phyloP scores from a whole-genome alignment of 2,888 invertebrate species.

The Tiliacea citrago region DNA sequence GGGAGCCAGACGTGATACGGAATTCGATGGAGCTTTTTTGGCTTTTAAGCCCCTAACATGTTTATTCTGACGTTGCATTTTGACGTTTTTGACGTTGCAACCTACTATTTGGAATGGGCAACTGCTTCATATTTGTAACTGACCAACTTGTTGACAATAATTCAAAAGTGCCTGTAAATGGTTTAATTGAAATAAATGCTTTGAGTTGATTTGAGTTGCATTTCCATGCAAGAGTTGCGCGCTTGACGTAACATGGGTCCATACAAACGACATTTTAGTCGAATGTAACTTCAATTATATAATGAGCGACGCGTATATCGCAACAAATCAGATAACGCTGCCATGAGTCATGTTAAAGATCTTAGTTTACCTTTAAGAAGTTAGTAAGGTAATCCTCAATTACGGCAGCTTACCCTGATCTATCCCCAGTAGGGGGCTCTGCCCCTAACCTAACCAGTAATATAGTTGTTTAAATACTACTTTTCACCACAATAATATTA shows the following conservation, averaged over 20 bases:
- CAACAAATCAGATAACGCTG: neutral
- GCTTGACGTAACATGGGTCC: neutral
- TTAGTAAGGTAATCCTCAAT: neutral
- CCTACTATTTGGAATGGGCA: no score
- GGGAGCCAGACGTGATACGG: neutral
- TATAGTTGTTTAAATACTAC: no score
- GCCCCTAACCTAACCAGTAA: no score
- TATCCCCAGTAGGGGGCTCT: neutral
- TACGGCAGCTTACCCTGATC: neutral
- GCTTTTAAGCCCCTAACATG: neutral
- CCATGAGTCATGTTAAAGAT: neutral
- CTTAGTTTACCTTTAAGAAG: neutral
- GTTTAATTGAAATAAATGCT: no score
- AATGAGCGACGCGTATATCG: no score
- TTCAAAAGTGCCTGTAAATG: no score
- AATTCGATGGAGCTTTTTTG: neutral
- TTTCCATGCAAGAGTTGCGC: neutral
- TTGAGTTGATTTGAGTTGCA: no score
- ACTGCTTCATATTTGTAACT: no score
- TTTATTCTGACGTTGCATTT: neutral
- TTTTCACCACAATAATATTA: neutral
- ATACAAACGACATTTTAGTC: neutral
- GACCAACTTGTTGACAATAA: no score
- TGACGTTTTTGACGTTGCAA: no score
- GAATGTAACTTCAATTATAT: neutral